A percentile compares a stretch with the other conserved stretches of the same genome.
Evolutionary conservation across 2,797 vertebrate species (phyloP).

Genomic region (Xyrichtys novacula): DNA sequence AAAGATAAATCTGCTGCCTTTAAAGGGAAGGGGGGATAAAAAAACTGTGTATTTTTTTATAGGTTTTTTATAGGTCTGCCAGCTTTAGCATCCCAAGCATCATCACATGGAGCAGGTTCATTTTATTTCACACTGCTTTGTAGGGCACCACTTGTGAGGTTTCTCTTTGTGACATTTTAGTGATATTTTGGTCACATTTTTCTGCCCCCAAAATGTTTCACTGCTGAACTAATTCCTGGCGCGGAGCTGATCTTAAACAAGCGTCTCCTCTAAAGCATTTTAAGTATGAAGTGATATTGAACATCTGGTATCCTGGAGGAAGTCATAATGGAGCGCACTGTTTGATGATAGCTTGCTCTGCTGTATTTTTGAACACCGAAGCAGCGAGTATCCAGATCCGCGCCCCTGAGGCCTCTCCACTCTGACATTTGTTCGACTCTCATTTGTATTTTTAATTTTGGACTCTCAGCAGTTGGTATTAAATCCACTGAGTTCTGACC

Average conservation of each 20-base stretch:
- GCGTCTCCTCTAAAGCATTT: slow-evolving; percentile 42
- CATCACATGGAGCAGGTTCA: slow-evolving; percentile 31
- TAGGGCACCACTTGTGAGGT: background rate
- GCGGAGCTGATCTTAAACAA: slow-evolving; percentile 39
- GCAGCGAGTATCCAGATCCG: slow-evolving; percentile 15
- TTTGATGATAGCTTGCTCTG: slow-evolving; percentile 42
- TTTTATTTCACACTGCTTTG: slow-evolving; percentile 39
- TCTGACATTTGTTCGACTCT: slow-evolving; percentile 45
- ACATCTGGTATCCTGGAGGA: slow-evolving; percentile 54
- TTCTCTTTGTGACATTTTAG: slow-evolving; percentile 40
- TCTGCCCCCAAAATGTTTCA: background rate
- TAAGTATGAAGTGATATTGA: slow-evolving; percentile 48
- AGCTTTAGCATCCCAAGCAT: slow-evolving; percentile 29
- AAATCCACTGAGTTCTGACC: slow-evolving; percentile 37
- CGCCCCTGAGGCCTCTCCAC: background rate
- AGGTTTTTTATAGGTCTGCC: slow-evolving; percentile 23
- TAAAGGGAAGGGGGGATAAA: background rate
- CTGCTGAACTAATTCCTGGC: slow-evolving; percentile 42
- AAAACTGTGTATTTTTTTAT: no score
- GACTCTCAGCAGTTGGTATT: slow-evolving; percentile 27
- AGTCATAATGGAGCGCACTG: slow-evolving; percentile 26
- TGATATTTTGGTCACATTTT: slow-evolving; percentile 43
- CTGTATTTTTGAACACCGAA: slow-evolving; percentile 32
- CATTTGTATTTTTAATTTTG: slow-evolving; percentile 39
- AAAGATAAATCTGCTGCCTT: slow-evolving; percentile 31